Evolutionary conservation across 2,888 invertebrate genomes (phyloP), one percentile per base, ranked within the genome.

Genomic region (Heliconius cydno): DNA sequence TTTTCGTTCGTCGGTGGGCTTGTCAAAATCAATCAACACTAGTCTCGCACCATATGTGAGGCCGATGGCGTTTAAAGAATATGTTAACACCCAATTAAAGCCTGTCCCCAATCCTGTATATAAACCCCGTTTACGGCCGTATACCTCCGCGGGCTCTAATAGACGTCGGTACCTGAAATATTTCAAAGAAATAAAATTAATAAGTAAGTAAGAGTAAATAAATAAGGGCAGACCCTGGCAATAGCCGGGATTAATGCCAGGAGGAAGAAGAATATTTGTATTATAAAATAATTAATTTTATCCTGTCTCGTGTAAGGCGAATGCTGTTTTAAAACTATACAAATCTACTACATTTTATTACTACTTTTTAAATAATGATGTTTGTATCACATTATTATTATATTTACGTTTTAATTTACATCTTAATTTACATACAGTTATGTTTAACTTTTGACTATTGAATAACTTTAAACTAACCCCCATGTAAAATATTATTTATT

Each of bases 11-110:
- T 96, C 96, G 4, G 93, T 89, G 0, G 95, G 95, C 38, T 95
- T 92, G 22, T 95, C 91, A 13, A 96, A 95, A 85, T 97, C 96
- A 0, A 95, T 92, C 30, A 97, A 87, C 28, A 97, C 97, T 13
- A 98, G 92, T 77, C 96, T 92, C 0, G 97, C 96, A 0, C 98
- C 98, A 88, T 97, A 98, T 93, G 97, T 97, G 87, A 98, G 96
- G 5, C 97, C 97, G 30, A 98, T 91, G 1, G 97, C 97, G 86
- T 97, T 97, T 81, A 97, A 96, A 22, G 96, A 94, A 87, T 97
- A 98, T 10, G 97, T 96, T 60, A 97, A 95, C 34, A 97, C 95
- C 97, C 97, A 97, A 95, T 97, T 96, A 57, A 96, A 91, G 0
- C 97, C 97, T 15, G 96, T 96, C 0, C 97, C 97, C 0, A 97